Conservation (phyloP, 2,888 invertebrate genomes). For the Papilio gigon region DNA sequence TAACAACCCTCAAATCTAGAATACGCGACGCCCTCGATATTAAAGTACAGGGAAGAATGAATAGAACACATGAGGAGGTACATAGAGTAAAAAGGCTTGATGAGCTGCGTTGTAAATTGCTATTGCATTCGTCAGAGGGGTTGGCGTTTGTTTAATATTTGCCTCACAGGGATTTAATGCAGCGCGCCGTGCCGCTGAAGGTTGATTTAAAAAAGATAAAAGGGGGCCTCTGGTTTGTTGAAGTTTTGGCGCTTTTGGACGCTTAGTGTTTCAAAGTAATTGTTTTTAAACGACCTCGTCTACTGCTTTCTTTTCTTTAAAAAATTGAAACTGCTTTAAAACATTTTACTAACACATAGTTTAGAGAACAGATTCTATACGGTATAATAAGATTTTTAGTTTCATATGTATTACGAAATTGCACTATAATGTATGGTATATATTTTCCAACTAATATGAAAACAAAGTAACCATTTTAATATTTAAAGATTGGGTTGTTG, state of each 20-base stretch:
- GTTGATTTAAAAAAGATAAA: conserved; percentile 31
- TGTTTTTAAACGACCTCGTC: conserved; percentile 19
- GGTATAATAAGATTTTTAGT: not conserved
- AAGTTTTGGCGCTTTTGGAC: conserved; percentile 21
- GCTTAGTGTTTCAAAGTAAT: conserved; percentile 16
- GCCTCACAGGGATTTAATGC: conserved; percentile 36
- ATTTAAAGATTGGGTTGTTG: not conserved
- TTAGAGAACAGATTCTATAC: not conserved
- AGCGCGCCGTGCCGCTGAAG: conserved; percentile 14
- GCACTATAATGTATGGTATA: not conserved
- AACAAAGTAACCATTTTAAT: too few relatives aligned
- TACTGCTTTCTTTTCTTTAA: not conserved
- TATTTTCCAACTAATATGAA: not conserved
- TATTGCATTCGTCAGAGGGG: conserved; percentile 40
- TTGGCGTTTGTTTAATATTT: conserved; percentile 39
- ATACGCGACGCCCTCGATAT: conserved; percentile 41
- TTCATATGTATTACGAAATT: not conserved
- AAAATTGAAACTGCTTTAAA: too few relatives aligned
- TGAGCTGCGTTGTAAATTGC: conserved; percentile 40
- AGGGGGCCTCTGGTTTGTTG: conserved; percentile 7
- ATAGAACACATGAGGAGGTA: conserved; percentile 33
- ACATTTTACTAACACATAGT: not conserved
- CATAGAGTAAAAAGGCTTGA: conserved; percentile 40
- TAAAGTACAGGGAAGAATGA: conserved; percentile 38
- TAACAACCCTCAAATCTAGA: conserved; percentile 40